Conservation (phyloP, 2,113 vertebrate genomes). For the Salvelinus fontinalis region DNA sequence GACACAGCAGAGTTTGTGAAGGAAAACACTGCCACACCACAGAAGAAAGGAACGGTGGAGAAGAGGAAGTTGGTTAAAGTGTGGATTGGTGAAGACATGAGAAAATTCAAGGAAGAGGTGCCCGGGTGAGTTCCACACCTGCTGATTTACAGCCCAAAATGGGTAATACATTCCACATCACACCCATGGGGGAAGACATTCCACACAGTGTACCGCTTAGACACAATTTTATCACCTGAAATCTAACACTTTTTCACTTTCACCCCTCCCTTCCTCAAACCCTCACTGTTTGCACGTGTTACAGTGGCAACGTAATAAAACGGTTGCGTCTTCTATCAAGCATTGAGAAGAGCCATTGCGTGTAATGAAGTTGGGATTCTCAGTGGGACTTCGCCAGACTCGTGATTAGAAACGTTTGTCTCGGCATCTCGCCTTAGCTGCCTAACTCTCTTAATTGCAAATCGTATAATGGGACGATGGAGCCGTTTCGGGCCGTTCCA, state of each 20-base stretch:
- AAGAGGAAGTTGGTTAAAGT: not conserved
- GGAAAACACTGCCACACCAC: not conserved
- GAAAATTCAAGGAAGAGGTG: not conserved
- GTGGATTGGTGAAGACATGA: not conserved
- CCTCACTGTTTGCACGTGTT: not conserved
- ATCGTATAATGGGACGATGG: constrained; percentile 67
- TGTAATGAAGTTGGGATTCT: constrained; percentile 72
- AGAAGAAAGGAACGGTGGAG: not conserved
- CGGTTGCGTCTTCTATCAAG: not conserved
- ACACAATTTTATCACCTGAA: too few relatives aligned
- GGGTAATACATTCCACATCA: not conserved
- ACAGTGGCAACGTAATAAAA: too few relatives aligned
- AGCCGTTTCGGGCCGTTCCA: constrained; percentile 61
- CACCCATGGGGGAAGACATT: too few relatives aligned
- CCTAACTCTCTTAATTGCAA: constrained; percentile 66
- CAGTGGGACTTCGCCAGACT: constrained; percentile 63
- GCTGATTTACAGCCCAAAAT: not conserved
- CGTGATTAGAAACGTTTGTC: constrained; percentile 71
- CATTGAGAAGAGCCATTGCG: constrained; percentile 64
- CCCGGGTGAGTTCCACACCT: too few relatives aligned
- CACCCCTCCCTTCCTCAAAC: not conserved
- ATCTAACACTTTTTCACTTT: not conserved
- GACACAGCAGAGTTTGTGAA: not conserved
- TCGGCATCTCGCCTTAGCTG: constrained; percentile 69
- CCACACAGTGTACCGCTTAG: not conserved